Evolutionary conservation across 2,797 vertebrate species (phyloP), one percentile per base, ranked within the genome.

Genomic region (Spinibarbus caldwelli): DNA sequence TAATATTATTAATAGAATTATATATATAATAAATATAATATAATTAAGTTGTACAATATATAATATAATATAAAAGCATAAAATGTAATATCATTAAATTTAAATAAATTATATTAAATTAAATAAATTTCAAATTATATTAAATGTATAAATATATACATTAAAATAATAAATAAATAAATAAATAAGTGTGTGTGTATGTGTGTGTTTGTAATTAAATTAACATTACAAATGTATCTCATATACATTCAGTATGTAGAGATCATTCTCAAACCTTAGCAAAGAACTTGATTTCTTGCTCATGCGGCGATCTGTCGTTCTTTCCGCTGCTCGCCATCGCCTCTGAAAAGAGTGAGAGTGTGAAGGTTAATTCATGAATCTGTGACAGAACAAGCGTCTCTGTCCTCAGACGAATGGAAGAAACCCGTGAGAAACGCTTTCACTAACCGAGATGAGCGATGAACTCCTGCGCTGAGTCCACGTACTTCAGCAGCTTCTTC

Each of bases 261-360:
- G 0, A 59, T 62, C 12, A 15, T 62, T 15, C 59, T 62, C 12
- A 78, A 31, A 99, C 98, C 96, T 99, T 99, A 89, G 98, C 98
- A 93, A 99, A 99, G 92, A 99, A 99, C 93, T 99, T 99, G 93
- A 99, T 99, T 94, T 99, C 98, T 85, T 98, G 98, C 79, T 99
- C 98, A 85, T 99, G 98, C 86, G 98, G 97, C 36, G 97, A 99
- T 83, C 96, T 94, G 91, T 99, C 97, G 2, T 95, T 97, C 95
- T 99, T 99, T 36, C 97, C 98, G 87, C 95, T 98, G 81, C 95
- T 95, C 81, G 98, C 97, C 95, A 99, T 97, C 86, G 96, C 95
- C 96, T 99, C 98, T 99, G 91, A 29, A 94, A 91, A 76, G 66
- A 94, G 34, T 17, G 2, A 23, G 5, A 83, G 3, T 26, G 19